phyloP scores from a whole-genome alignment of 2,113 vertebrate species.

The Tichodroma muraria region DNA sequence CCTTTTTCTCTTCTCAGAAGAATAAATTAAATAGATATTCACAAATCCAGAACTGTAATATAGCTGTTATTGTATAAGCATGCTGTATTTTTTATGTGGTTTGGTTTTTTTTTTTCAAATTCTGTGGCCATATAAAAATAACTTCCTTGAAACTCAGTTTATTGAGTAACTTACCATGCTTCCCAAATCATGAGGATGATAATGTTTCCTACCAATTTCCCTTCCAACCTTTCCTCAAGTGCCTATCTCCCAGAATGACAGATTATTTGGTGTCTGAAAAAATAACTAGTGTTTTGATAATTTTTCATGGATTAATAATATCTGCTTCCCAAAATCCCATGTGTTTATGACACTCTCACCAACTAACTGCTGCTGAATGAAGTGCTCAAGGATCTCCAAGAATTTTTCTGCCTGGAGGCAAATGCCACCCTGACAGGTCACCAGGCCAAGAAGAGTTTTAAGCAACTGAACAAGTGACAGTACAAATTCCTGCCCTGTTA shows the following conservation, averaged over 20 bases:
- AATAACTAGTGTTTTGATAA: neutral
- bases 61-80: neutral
- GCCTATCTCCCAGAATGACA: neutral
- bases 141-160: neutral
- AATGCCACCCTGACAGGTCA: constrained; percentile 1
- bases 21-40: neutral
- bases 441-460: neutral
- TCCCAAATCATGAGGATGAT: neutral
- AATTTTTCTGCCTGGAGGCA: neutral
- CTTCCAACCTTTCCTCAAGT: neutral
- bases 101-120: neutral
- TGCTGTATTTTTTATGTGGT: neutral
- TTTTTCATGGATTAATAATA: neutral
- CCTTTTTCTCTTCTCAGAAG: neutral
- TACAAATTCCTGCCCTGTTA: neutral
- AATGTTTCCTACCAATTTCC: neutral
- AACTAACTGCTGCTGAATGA: neutral
- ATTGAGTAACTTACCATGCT: neutral
- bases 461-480: neutral
- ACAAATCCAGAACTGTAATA: neutral
- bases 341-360: neutral
- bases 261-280: neutral
- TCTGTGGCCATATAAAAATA: neutral
- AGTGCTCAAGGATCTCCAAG: neutral
- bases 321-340: neutral